phyloP scores from a whole-genome alignment of 2,888 invertebrate genomes.

The Thalpophila matura region DNA sequence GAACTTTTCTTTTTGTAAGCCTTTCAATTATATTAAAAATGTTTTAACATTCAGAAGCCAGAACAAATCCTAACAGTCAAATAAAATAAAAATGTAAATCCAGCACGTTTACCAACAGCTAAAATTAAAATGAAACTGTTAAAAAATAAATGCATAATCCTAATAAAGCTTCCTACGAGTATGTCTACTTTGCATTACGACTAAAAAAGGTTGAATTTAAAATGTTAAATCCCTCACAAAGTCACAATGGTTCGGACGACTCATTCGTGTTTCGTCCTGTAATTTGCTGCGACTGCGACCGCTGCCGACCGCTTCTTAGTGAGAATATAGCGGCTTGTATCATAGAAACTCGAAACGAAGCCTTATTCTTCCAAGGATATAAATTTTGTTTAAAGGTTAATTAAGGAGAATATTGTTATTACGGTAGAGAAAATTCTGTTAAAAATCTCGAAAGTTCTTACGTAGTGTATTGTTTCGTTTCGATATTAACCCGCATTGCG shows the following conservation, averaged over 20 bases:
- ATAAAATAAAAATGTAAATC: slow-evolving; percentile 15
- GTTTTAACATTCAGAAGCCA: slow-evolving; percentile 11
- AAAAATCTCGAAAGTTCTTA: slow-evolving; percentile 1
- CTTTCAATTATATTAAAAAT: slow-evolving; percentile 4
- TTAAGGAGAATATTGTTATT: slow-evolving; percentile 4
- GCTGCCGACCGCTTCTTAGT: background rate
- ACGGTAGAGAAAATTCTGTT: background rate
- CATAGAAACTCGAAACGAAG: slow-evolving; percentile 28
- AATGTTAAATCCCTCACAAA: slow-evolving; percentile 37
- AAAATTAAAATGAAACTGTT: slow-evolving; percentile 35
- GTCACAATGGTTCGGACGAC: slow-evolving; percentile 35
- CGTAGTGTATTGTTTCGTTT: background rate
- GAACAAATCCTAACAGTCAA: slow-evolving; percentile 17
- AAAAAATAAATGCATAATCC: slow-evolving; percentile 37
- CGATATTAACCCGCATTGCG: no score
- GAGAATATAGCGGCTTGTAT: slow-evolving; percentile 5
- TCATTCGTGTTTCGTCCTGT: slow-evolving; percentile 26
- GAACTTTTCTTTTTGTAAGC: background rate
- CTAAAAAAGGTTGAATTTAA: slow-evolving; percentile 38
- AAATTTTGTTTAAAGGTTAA: slow-evolving; percentile 29
- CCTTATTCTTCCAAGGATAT: background rate
- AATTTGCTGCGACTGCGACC: slow-evolving; percentile 24
- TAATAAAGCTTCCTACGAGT: slow-evolving; percentile 33
- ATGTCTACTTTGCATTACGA: slow-evolving; percentile 37
- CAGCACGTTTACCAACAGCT: slow-evolving; percentile 12